A percentile compares a stretch with the other conserved stretches of the same genome.
phyloP scores from a whole-genome alignment of 64 coral and sea anemone species.

The Orbicella faveolata region DNA sequence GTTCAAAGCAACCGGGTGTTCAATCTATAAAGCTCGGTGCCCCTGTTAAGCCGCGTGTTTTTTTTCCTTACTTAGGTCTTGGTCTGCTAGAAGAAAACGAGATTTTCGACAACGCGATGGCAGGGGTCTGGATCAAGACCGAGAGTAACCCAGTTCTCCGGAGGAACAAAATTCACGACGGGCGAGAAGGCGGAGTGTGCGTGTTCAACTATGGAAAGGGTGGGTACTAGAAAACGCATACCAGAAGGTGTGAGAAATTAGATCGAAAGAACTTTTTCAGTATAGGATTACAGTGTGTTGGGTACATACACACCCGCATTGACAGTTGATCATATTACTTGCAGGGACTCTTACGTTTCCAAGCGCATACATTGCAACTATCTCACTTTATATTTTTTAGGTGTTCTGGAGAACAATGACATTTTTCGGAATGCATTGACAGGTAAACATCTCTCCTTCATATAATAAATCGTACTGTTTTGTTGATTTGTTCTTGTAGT shows the following conservation, averaged over 20 bases:
- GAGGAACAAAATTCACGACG: conserved; percentile 92
- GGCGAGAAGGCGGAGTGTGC: conserved; percentile 87
- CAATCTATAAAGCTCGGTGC: background rate
- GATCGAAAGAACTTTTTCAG: no score
- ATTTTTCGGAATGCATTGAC: conserved; percentile 96
- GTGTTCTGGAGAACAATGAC: conserved; percentile 95
- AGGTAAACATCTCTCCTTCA: conserved; percentile 46
- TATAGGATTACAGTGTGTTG: no score
- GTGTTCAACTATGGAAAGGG: conserved; percentile 93
- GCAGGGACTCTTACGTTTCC: no score
- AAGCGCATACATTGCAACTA: background rate
- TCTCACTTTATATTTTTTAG: conserved; percentile 35
- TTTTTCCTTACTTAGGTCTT: conserved; percentile 38
- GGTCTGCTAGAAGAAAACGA: conserved; percentile 95
- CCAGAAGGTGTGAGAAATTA: no score
- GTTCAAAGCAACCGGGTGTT: no score
- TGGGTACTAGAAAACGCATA: background rate
- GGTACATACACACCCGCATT: no score
- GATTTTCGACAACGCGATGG: conserved; percentile 97
- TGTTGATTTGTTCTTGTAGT: no score
- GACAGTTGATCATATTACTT: no score
- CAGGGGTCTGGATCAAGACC: conserved; percentile 97
- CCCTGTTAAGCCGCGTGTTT: background rate
- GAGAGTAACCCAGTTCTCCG: conserved; percentile 87
- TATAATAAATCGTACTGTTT: background rate